phyloP scores from a whole-genome alignment of 2,888 invertebrate genomes.

The Polydrusus pterygomalis region DNA sequence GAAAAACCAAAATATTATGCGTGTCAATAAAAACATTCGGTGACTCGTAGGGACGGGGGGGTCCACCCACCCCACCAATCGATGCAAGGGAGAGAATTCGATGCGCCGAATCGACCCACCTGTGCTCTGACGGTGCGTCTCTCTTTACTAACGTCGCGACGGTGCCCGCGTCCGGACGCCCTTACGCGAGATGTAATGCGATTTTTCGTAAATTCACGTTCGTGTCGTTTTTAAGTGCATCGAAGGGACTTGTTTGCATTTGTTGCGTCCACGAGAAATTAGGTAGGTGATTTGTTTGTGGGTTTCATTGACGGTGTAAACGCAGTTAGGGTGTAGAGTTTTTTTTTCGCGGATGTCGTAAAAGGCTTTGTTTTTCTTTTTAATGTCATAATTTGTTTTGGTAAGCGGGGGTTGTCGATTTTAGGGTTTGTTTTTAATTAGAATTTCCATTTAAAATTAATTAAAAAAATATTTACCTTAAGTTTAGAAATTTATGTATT shows the following conservation, averaged over 20 bases:
- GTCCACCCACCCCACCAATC: slow-evolving; percentile 63
- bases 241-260: slow-evolving; percentile 4
- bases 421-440: too few species aligned
- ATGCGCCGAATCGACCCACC: slow-evolving; percentile 69
- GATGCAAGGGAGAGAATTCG: slow-evolving; percentile 64
- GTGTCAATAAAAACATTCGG: slow-evolving; percentile 39
- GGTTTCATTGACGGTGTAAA: neutral
- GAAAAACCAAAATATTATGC: slow-evolving; percentile 17
- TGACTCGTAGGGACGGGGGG: slow-evolving; percentile 19
- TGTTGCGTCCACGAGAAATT: slow-evolving; percentile 6
- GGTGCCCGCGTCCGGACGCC: slow-evolving; percentile 25
- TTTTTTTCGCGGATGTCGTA: too few species aligned
- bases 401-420: too few species aligned
- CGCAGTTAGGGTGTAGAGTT: too few species aligned
- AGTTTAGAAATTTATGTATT: too few species aligned
- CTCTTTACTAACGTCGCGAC: slow-evolving; percentile 45
- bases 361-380: too few species aligned
- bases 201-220: slow-evolving; percentile 4
- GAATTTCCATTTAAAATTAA: too few species aligned
- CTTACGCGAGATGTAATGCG: slow-evolving; percentile 16
- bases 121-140: slow-evolving; percentile 57
- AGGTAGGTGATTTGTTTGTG: slow-evolving; percentile 10
- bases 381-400: too few species aligned
- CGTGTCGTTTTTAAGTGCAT: slow-evolving; percentile 29
- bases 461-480: too few species aligned